Conservation (phyloP, 2,113 vertebrate species). For the Fulmarus glacialis region DNA sequence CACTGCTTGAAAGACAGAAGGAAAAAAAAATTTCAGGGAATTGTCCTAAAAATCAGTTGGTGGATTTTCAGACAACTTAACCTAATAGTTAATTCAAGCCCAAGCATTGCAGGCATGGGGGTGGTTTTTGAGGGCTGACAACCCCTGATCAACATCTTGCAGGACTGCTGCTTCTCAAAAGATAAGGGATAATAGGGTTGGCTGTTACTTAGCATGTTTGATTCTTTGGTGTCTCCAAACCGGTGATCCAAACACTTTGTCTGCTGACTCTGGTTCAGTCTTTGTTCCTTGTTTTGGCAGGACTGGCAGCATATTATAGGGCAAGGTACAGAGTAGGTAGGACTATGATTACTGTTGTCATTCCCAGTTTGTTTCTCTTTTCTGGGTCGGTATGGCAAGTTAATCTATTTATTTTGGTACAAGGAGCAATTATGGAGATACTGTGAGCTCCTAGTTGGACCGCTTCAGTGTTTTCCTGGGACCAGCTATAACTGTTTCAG, state of each 20-base stretch:
- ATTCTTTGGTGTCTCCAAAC: not conserved
- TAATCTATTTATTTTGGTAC: not conserved
- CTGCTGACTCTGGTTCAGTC: not conserved
- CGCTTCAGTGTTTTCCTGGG: not conserved
- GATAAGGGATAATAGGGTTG: not conserved
- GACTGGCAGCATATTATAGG: not conserved
- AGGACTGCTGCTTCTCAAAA: not conserved
- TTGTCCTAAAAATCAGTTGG: not conserved
- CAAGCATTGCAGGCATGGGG: accelerated
- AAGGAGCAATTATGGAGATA: not conserved
- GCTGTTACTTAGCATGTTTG: not conserved
- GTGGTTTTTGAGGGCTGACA: not conserved
- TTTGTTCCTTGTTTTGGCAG: not conserved
- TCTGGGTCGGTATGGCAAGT: not conserved
- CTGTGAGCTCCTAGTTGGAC: not conserved
- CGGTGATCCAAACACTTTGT: not conserved
- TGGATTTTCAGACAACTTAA: not conserved
- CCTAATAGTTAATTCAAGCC: not conserved
- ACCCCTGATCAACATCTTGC: not conserved
- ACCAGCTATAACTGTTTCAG: not conserved
- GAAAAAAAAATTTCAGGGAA: not conserved
- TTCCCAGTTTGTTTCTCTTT: not conserved
- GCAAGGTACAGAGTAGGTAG: not conserved
- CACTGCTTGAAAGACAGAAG: not conserved
- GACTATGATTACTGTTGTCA: not conserved